These are phyloP conservation scores for Columba janthina DNA, from an alignment of 2,113 vertebrate species.

Conservation along the genomic window DNA sequence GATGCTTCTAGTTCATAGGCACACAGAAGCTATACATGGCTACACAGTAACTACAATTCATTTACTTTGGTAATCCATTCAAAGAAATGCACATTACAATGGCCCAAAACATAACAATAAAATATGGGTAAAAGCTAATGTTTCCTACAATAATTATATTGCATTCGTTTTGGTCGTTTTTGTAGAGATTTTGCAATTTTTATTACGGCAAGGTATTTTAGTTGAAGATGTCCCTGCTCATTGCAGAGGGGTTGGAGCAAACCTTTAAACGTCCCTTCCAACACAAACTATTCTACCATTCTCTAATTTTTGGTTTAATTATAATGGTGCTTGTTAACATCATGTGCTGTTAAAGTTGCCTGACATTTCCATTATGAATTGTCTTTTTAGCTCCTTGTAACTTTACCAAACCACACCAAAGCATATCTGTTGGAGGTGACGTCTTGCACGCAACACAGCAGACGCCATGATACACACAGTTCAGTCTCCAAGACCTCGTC, in stretches of 20 bases:
- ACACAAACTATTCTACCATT: no score
- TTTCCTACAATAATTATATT: not conserved
- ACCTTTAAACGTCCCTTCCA: no score
- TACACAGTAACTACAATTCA: not conserved
- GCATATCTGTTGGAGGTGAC: fast-evolving
- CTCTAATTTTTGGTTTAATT: not conserved
- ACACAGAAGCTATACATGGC: not conserved
- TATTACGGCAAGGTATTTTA: not conserved
- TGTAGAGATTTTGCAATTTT: not conserved
- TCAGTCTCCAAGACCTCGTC: not conserved
- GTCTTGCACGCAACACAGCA: fast-evolving
- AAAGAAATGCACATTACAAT: not conserved
- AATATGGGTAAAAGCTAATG: not conserved
- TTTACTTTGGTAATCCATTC: not conserved
- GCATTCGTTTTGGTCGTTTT: not conserved
- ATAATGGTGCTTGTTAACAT: fast-evolving
- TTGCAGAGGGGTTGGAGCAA: no score
- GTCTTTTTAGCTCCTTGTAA: not conserved
- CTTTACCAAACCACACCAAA: not conserved
- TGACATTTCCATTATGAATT: not conserved
- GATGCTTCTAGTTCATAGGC: not conserved
- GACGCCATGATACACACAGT: not conserved
- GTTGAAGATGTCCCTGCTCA: no score
- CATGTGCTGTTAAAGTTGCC: fast-evolving
- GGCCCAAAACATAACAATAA: fast-evolving